phyloP scores from a whole-genome alignment of 1,140 invertebrate genomes.

The Gonioctena quinquepunctata region DNA sequence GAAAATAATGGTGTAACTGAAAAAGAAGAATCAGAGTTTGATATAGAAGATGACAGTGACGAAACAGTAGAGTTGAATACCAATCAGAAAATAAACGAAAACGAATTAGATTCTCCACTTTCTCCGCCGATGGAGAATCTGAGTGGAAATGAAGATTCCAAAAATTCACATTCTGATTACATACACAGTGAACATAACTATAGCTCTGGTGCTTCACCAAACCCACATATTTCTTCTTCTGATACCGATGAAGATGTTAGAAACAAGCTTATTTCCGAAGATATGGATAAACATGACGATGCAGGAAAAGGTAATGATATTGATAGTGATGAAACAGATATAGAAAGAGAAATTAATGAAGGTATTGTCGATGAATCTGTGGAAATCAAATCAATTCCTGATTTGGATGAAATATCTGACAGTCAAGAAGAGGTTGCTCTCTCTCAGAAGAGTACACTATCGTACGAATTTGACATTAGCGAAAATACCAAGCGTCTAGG shows the following conservation, averaged over 20 bases:
- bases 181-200: neutral
- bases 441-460: neutral
- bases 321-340: neutral
- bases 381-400: neutral
- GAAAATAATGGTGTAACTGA: neutral
- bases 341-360: neutral
- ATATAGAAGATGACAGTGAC: neutral
- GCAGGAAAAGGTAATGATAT: neutral
- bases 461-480: conserved; percentile 1
- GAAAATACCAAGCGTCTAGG: neutral
- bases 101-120: neutral
- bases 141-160: neutral
- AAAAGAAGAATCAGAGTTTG: neutral
- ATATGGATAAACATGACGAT: neutral
- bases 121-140: neutral
- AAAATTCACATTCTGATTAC: neutral
- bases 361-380: neutral
- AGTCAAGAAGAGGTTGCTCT: neutral
- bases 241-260: neutral
- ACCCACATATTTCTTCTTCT: too few species aligned
- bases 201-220: neutral
- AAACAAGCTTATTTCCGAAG: neutral
- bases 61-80: neutral
- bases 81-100: neutral
- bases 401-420: neutral